Percentiles rank a stretch among this genome's conserved stretches.
Evolutionary conservation across 2,113 vertebrate genomes (phyloP).

Genomic region (Lamprotornis superbus): DNA sequence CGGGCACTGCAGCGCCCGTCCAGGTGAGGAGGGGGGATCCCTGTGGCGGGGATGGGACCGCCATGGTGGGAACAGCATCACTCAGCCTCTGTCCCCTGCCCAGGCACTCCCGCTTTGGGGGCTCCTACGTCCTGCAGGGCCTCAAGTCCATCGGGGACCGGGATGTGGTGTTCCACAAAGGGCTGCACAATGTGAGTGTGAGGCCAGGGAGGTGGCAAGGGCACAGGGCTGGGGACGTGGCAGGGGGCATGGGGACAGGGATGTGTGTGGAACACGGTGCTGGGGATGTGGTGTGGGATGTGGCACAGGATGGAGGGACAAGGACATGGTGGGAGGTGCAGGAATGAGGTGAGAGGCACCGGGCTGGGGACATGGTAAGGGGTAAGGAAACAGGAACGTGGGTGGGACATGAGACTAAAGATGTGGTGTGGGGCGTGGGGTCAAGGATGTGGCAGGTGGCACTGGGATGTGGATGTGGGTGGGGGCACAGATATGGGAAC

Average conservation of each 20-base stretch:
- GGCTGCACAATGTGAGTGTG: slow-evolving; percentile 84
- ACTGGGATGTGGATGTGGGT: rapidly evolving
- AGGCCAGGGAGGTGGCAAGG: rapidly evolving
- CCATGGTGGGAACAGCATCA: rapidly evolving
- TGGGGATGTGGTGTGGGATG: too few relatives aligned
- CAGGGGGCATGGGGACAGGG: background rate
- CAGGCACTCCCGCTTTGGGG: slow-evolving; percentile 93
- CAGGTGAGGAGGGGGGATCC: slow-evolving; percentile 67
- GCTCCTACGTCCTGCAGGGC: slow-evolving; percentile 89
- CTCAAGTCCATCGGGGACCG: slow-evolving; percentile 89
- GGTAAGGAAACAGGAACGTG: background rate
- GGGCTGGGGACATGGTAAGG: rapidly evolving
- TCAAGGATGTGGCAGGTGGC: rapidly evolving
- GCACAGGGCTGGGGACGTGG: background rate
- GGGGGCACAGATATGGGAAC: background rate
- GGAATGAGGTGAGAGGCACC: background rate
- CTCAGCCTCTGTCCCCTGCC: background rate
- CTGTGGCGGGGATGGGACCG: rapidly evolving
- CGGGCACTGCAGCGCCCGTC: slow-evolving; percentile 82
- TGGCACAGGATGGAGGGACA: too few relatives aligned
- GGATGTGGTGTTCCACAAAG: slow-evolving; percentile 90
- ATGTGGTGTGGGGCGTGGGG: too few relatives aligned
- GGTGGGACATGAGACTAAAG: background rate
- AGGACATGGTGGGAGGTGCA: background rate
- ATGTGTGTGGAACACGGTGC: background rate